Evolutionary conservation across 2,113 vertebrate species (phyloP).

Genomic region (Paracanthobrama guichenoti): DNA sequence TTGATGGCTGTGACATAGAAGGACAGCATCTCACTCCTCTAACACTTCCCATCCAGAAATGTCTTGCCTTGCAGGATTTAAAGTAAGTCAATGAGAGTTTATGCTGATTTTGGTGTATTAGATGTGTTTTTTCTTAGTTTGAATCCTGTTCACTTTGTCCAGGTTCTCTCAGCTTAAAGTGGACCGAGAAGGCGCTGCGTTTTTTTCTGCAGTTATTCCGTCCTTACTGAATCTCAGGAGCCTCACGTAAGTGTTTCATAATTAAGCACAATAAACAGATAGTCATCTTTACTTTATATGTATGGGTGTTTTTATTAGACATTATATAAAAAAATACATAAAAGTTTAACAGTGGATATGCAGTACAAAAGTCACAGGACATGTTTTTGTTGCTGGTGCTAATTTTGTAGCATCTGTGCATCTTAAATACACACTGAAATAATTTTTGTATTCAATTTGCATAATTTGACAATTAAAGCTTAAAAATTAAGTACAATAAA

Average conservation of each 20-base stretch:
- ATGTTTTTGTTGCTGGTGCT: neutral
- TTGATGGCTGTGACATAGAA: conserved; percentile 66
- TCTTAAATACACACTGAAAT: neutral
- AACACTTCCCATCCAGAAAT: conserved; percentile 62
- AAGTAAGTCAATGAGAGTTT: conserved; percentile 72
- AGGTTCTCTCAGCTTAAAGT: conserved; percentile 77
- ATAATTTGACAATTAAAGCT: neutral
- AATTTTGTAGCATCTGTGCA: neutral
- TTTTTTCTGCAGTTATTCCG: conserved; percentile 65
- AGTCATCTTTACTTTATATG: neutral
- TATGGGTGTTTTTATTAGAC: neutral
- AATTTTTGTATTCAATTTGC: neutral
- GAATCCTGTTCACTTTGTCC: conserved; percentile 20
- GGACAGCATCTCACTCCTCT: conserved; percentile 50
- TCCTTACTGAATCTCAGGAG: conserved; percentile 62
- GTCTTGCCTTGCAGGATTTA: conserved; percentile 72
- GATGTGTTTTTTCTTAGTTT: neutral
- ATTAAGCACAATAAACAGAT: neutral
- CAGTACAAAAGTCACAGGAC: neutral
- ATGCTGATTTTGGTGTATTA: neutral
- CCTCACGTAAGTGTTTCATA: conserved; percentile 64
- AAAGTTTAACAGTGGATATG: neutral
- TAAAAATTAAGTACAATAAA: neutral
- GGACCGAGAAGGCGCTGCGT: conserved; percentile 57
- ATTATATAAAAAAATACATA: too few species aligned